A percentile compares a stretch with the other conserved stretches of the same genome.
phyloP scores from a whole-genome alignment of 2,888 invertebrate genomes.

The Apotomis turbidana region DNA sequence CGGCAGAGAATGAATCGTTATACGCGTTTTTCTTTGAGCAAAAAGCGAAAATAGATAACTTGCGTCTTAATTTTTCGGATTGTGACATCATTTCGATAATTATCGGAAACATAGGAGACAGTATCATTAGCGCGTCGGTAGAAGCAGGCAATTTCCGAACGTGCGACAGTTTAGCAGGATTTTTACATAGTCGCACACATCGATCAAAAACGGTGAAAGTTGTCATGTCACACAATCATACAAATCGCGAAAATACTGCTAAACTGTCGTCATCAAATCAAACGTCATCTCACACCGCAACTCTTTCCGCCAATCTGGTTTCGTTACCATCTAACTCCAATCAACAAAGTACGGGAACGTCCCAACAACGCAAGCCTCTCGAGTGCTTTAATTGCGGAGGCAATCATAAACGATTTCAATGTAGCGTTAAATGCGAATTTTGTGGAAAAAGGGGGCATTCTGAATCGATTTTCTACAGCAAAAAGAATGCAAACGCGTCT shows the following conservation, averaged over 20 bases:
- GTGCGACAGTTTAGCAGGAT: background rate
- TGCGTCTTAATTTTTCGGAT: too few relatives aligned
- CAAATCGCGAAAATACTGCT: background rate
- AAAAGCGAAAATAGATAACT: too few relatives aligned
- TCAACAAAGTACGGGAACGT: background rate
- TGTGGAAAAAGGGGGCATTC: conserved; percentile 19
- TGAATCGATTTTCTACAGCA: conserved; percentile 12
- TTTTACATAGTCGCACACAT: background rate
- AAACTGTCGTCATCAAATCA: background rate
- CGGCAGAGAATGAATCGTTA: too few relatives aligned
- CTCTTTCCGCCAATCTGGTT: too few relatives aligned
- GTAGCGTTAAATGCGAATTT: conserved; percentile 21
- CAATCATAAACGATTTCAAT: conserved; percentile 11
- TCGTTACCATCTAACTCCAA: too few relatives aligned
- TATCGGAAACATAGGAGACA: too few relatives aligned
- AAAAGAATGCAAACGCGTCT: conserved; percentile 10
- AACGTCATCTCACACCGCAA: background rate
- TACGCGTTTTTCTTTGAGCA: too few relatives aligned
- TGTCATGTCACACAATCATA: background rate
- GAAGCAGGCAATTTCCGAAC: too few relatives aligned
- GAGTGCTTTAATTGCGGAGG: conserved; percentile 22
- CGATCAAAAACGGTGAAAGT: background rate
- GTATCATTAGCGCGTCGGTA: too few relatives aligned
- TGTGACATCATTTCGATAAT: too few relatives aligned
- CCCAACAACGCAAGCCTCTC: background rate